phyloP scores from a whole-genome alignment of 2,888 invertebrate genomes.

The Fragum fragum region DNA sequence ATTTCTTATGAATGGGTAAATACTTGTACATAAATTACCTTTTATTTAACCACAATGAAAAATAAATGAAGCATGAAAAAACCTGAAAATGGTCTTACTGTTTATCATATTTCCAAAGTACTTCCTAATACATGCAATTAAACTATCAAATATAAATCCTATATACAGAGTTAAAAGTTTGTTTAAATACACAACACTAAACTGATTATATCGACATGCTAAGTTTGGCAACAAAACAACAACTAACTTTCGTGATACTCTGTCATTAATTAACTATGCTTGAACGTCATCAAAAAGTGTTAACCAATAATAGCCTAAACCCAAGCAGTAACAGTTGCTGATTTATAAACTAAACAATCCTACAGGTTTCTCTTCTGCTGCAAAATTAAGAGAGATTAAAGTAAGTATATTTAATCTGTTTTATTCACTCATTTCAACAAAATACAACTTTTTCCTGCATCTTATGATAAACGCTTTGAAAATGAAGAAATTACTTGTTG shows the following conservation, averaged over 20 bases:
- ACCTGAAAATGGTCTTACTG: background rate
- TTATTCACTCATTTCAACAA: no score
- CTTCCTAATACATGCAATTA: background rate
- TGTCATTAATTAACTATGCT: background rate
- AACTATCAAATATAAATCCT: conserved; percentile 6
- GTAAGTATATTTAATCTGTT: no score
- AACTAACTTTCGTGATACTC: background rate
- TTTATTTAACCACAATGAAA: background rate
- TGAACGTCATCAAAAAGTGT: background rate
- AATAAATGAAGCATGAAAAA: background rate
- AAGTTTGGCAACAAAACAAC: background rate
- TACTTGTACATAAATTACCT: no score
- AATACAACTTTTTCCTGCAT: no score
- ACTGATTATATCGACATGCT: background rate
- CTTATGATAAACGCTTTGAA: no score
- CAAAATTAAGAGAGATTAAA: no score
- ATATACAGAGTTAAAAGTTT: background rate
- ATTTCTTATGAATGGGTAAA: no score
- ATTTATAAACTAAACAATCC: no score
- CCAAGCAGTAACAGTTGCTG: no score
- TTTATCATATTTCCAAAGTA: background rate
- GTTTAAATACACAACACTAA: background rate
- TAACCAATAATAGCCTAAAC: no score
- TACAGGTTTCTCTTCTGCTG: no score
- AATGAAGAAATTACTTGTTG: no score